Evolutionary conservation across 2,113 vertebrate genomes (phyloP), one percentile per base, ranked within the genome.

Genomic region (Tragelaphus strepsiceros): DNA sequence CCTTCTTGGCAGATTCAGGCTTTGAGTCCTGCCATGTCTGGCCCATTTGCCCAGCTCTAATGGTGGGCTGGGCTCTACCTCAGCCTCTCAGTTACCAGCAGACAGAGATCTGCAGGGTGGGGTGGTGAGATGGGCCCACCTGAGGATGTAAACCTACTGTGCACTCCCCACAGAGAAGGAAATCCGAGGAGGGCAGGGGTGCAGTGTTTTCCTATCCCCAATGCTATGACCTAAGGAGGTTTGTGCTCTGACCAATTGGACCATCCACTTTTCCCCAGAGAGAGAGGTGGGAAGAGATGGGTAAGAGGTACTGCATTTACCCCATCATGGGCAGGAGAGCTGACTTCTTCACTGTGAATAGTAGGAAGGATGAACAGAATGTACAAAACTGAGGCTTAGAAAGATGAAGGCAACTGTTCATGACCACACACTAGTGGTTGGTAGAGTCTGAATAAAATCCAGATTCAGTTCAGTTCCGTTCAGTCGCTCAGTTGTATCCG

Each of bases 301-400:
- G 1, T 16, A 16, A 15, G 7, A 46, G 28, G 2, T 30, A 8
- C 56, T 30, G 14, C 3, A 6, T n/a, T 21, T 9, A 30, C 26
- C 67, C 30, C 35, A 26, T 26, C 43, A 2, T 24, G n/a, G 67
- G 35, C 13, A 51, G 6, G 22, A 54, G 11, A n/a, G 71, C 53
- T 46, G 77, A 3, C 24, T 46, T 77, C 28, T 51, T 26, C 2
- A 6, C 21, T 39, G 0, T 6, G 26, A 28, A 5, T 6, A n/a
- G 32, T 9, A 9, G 15, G 22, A 46, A 17, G 35, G 13, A 12
- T 24, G 15, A 5, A n/a, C 1, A 0, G 51, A 6, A 12, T 39
- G 9, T 56, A 64, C 17, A 71, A 88, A 43, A 51, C 15, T 7
- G 5, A 67, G 53, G 53, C 30, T 61, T 14, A 3, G 58, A 28